Conservation (phyloP, 2,888 invertebrate species). For the Aleiodes alternator region DNA sequence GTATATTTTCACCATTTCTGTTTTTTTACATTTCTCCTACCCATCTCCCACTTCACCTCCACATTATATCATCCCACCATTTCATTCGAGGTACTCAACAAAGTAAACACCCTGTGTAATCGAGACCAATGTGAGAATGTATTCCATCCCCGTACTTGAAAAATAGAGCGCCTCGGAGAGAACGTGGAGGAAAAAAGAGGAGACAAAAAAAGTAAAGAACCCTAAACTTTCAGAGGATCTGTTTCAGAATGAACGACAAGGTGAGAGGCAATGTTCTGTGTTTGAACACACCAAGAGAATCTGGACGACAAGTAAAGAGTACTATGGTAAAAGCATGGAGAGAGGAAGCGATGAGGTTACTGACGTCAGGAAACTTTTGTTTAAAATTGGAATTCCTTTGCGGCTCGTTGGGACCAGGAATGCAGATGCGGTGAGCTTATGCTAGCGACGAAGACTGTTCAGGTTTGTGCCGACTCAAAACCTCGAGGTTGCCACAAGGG, state of each 20-base stretch:
- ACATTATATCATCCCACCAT: constrained; percentile 15
- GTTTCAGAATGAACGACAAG: constrained; percentile 45
- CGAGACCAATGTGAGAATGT: constrained; percentile 42
- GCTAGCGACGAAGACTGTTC: constrained; percentile 63
- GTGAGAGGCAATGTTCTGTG: constrained; percentile 50
- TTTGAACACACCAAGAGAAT: constrained; percentile 59
- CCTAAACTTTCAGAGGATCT: constrained; percentile 23
- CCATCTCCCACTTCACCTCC: not conserved
- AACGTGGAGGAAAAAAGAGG: constrained; percentile 6
- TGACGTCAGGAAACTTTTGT: constrained; percentile 70
- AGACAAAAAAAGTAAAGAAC: not conserved
- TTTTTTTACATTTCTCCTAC: constrained; percentile 33
- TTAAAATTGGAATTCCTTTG: constrained; percentile 73
- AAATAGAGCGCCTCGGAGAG: constrained; percentile 13
- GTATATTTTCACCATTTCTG: constrained; percentile 14
- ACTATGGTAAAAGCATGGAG: constrained; percentile 32
- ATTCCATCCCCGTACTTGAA: constrained; percentile 33
- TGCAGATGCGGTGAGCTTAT: constrained; percentile 64
- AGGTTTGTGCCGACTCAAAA: constrained; percentile 40
- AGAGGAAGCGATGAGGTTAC: constrained; percentile 58
- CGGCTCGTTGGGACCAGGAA: constrained; percentile 71
- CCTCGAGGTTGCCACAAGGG: constrained; percentile 24
- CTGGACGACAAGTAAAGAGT: constrained; percentile 27
- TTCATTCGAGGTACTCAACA: constrained; percentile 35
- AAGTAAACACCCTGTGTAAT: constrained; percentile 35